Evolutionary conservation across 1,140 invertebrate genomes (phyloP), one percentile per base, ranked within the genome.

Genomic region (Drosophila pectinifera): DNA sequence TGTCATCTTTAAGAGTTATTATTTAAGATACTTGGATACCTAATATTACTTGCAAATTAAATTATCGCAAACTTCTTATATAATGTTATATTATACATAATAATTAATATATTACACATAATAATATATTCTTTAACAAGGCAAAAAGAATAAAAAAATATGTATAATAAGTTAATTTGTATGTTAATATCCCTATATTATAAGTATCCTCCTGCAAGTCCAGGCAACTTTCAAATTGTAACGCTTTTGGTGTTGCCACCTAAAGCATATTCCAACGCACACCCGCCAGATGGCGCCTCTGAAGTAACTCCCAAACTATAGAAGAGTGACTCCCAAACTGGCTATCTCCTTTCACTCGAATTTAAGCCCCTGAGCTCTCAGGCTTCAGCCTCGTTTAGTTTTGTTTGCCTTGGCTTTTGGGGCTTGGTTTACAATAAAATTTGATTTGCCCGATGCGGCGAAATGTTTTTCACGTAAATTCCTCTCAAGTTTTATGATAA

Each of bases 371-470:
- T 10, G 28, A 31, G 28, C 28, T 56, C 38, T 22, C 1, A 22
- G 7, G 13, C 38, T 18, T 53, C 11, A 18, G 11, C 34, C 70
- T 48, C 28, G 24, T 31, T 55, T 39, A 7, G 20, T 38, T 45
- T 36, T 46, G 11, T 46, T 70, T 70, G 7, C n/a, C 6, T 46
- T 56, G 10, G 16, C 13, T 68, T 38, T 43, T 20, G 41, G 31
- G 20, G 41, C 51, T 45, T 13, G 49, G 58, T 31, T 63, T 43
- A 49, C 51, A 64, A 53, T 74, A 42, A 18, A 63, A 42, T 74
- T 63, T 55, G 26, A 74, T 75, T 75, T 65, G 16, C 4, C 42
- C 53, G 14, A 57, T 72, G 51, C 68, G 43, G 68, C 56, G 46
- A 70, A 69, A 24, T 22, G 51, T 22, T 70, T 70, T 70, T 18